Conservation (phyloP, 2,797 vertebrate genomes). For the Sciurus carolinensis region DNA sequence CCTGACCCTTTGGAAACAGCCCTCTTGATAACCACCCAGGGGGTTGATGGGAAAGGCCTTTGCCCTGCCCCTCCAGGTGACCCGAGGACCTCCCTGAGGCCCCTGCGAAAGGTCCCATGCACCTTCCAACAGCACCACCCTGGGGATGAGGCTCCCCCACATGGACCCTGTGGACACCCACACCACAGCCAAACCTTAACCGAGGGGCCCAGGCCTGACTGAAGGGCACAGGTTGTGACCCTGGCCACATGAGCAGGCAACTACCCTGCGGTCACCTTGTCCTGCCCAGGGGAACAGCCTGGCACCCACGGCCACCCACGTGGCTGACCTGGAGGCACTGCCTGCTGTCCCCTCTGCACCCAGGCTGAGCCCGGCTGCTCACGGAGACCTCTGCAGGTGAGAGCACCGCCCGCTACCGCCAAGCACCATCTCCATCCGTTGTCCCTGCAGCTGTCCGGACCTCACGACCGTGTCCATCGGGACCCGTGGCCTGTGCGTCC, state of each 20-base stretch:
- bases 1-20: too few relatives aligned
- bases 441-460: not conserved
- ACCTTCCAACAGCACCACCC: rapidly evolving
- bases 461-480: too few relatives aligned
- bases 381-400: not conserved
- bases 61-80: not conserved
- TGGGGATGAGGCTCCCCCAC: not conserved
- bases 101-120: not conserved
- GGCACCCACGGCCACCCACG: rapidly evolving
- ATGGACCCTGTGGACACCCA: not conserved
- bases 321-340: rapidly evolving
- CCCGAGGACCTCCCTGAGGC: not conserved
- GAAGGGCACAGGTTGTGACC: not conserved
- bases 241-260: too few relatives aligned
- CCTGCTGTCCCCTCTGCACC: not conserved
- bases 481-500: too few relatives aligned
- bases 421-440: rapidly evolving
- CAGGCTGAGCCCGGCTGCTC: not conserved
- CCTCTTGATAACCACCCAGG: too few relatives aligned
- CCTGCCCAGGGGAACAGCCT: rapidly evolving
- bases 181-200: too few relatives aligned
- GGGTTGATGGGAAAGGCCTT: not conserved
- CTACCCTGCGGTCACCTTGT: not conserved
- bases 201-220: not conserved
- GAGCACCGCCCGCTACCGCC: rapidly evolving